Percentiles rank a stretch among this genome's conserved stretches.
These are phyloP conservation scores for Gandaritis pyraliata DNA, from an alignment of 2,888 invertebrate genomes.

Conservation along the genomic window DNA sequence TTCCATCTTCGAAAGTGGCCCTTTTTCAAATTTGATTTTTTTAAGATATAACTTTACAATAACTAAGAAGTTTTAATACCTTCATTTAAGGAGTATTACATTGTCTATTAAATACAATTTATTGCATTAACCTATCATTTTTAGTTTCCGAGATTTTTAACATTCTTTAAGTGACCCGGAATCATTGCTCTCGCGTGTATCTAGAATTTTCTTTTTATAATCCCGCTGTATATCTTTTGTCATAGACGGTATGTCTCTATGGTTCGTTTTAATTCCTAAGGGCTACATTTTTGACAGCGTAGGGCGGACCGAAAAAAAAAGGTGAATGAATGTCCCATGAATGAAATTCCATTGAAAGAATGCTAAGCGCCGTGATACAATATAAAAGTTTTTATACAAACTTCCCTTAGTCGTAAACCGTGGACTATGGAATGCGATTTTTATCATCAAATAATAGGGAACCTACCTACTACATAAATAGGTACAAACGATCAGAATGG, in stretches of 20 bases:
- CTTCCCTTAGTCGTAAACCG: conserved; percentile 65
- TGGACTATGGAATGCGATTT: conserved; percentile 43
- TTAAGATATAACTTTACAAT: too few species aligned
- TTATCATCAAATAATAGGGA: conserved; percentile 14
- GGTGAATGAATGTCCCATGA: conserved; percentile 68
- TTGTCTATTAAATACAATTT: too few species aligned
- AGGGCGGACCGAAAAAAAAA: conserved; percentile 60
- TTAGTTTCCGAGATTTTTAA: too few species aligned
- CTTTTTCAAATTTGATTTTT: too few species aligned
- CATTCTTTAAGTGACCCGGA: too few species aligned
- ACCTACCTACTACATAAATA: background rate
- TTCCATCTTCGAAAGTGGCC: too few species aligned
- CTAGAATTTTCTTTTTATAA: too few species aligned
- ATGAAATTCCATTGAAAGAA: conserved; percentile 72
- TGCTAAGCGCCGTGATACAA: conserved; percentile 68
- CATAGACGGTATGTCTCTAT: conserved; percentile 75
- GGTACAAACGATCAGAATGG: conserved; percentile 2
- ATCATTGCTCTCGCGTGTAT: too few species aligned
- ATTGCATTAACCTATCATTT: too few species aligned
- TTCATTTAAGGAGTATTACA: too few species aligned
- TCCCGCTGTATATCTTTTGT: conserved; percentile 63
- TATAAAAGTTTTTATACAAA: conserved; percentile 62
- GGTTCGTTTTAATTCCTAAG: conserved; percentile 58
- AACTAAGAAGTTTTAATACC: too few species aligned
- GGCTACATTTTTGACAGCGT: conserved; percentile 61